These are phyloP conservation scores for Oikopleura dioica DNA, from an alignment of 23 tunicate genomes.

Conservation along the genomic window DNA sequence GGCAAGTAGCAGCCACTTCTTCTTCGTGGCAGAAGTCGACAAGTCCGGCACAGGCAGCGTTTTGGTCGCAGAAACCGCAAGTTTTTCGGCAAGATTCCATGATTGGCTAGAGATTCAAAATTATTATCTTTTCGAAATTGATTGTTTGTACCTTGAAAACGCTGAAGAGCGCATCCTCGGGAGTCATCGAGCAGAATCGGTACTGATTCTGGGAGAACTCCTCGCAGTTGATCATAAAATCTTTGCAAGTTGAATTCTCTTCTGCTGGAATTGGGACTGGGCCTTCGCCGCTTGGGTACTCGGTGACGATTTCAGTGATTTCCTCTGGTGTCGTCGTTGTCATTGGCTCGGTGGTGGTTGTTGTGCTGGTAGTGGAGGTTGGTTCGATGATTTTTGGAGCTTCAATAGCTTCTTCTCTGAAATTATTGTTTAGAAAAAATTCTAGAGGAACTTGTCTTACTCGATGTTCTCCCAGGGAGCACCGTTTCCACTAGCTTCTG, in stretches of 20 bases:
- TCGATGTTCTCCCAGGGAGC: too few species aligned
- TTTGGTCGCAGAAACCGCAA: conserved; percentile 7
- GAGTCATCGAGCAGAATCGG: neutral
- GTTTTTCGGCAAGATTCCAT: neutral
- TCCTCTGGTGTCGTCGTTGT: neutral
- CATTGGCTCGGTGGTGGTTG: too few species aligned
- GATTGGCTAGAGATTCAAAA: too few species aligned
- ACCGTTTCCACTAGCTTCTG: too few species aligned
- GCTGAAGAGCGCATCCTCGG: neutral
- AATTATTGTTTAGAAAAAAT: too few species aligned
- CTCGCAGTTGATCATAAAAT: conserved; percentile 6
- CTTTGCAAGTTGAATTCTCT: neutral
- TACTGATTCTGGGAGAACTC: neutral
- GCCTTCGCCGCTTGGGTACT: neutral
- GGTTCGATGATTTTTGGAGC: too few species aligned
- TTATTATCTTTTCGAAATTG: too few species aligned
- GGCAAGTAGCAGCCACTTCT: neutral
- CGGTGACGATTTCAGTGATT: neutral
- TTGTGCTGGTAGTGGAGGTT: neutral
- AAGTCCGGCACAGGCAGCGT: neutral
- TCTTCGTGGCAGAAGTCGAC: neutral
- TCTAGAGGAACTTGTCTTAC: too few species aligned
- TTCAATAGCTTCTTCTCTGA: too few species aligned
- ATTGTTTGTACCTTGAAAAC: too few species aligned
- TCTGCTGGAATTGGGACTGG: neutral